Percentiles rank a stretch among this genome's conserved stretches.
Evolutionary conservation across 2,888 invertebrate genomes (phyloP).

Genomic region (Clostera curtula): DNA sequence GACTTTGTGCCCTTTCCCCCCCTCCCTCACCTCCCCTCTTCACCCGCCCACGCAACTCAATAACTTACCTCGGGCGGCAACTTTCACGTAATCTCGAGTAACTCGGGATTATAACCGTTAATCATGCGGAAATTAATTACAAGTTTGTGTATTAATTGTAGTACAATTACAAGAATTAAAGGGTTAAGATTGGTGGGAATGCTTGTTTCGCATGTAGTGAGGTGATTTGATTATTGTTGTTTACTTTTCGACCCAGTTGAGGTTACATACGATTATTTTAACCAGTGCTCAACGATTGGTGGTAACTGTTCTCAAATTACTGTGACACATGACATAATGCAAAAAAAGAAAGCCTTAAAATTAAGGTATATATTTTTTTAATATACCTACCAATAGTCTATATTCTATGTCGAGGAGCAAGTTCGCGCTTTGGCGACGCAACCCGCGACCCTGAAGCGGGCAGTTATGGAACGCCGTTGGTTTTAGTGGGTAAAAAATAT

Average conservation of each 20-base stretch:
- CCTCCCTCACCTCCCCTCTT: slow-evolving; percentile 25
- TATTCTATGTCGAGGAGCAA: too few relatives aligned
- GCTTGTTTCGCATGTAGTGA: slow-evolving; percentile 19
- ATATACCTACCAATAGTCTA: too few relatives aligned
- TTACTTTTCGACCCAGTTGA: slow-evolving; percentile 24
- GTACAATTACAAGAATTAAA: slow-evolving; percentile 64
- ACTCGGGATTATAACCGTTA: slow-evolving; percentile 72
- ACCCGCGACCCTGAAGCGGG: too few relatives aligned
- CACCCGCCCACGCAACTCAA: slow-evolving; percentile 52
- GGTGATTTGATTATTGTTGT: slow-evolving; percentile 15
- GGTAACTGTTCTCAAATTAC: too few relatives aligned
- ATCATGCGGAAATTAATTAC: slow-evolving; percentile 74
- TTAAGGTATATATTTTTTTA: too few relatives aligned
- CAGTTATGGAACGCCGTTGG: too few relatives aligned
- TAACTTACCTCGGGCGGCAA: slow-evolving; percentile 63
- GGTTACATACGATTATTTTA: too few relatives aligned
- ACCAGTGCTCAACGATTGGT: too few relatives aligned
- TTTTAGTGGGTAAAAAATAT: too few relatives aligned
- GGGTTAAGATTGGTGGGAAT: slow-evolving; percentile 45
- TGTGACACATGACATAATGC: too few relatives aligned
- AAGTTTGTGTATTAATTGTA: slow-evolving; percentile 73
- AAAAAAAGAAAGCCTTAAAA: too few relatives aligned
- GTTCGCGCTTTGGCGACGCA: too few relatives aligned
- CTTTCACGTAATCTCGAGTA: slow-evolving; percentile 69
- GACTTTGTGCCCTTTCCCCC: slow-evolving; percentile 32